Base-by-base conservation (phyloP, 2,888 invertebrate genomes). In the Mythimna impura region DNA sequence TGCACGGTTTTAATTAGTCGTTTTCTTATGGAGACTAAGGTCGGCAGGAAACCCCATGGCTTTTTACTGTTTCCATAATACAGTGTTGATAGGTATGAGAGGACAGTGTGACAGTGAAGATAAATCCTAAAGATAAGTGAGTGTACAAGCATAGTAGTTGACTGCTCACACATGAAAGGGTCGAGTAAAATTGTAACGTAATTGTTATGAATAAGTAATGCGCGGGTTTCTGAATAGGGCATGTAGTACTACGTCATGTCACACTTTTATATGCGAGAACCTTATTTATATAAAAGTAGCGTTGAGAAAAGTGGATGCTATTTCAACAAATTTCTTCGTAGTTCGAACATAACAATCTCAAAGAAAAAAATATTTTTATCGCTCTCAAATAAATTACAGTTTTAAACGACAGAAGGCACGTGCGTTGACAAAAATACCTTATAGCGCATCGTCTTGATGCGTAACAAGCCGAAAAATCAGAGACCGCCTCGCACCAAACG, bases 391-490 rank as follows among this genome's bases (percentile, higher is more conserved):
- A 64, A 52, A n/a, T 55, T n/a, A 55, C 22, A 60, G 25, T 43
- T 36, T 66, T 30, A 71, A 71, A 65, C 52, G 36, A 36, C 61
- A 65, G 65, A 71, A 77, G 81, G 69, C 83, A 83, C 80, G 82
- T 86, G 85, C 72, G 71, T 80, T 68, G 50, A 47, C 71, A 68
- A 78, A 82, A 84, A 82, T 83, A 84, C 82, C 76, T 88, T 85
- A 84, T 81, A 87, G 87, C 87, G 88, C 89, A 87, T 87, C 88
- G 83, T 89, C 87, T 86, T 86, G 87, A 86, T 83, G 84, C 82
- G 87, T 88, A 88, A 91, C 87, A 83, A 88, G 92, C 89, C 90
- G 94, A 93, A 94, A 91, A 94, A 94, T 94, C 93, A 90, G 92
- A 88, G 82, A 88, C 85, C 87, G 83, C 88, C 89, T 87, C 84